Evolutionary conservation across 2,797 vertebrate species (phyloP).

Genomic region (Liparis tanakae): DNA sequence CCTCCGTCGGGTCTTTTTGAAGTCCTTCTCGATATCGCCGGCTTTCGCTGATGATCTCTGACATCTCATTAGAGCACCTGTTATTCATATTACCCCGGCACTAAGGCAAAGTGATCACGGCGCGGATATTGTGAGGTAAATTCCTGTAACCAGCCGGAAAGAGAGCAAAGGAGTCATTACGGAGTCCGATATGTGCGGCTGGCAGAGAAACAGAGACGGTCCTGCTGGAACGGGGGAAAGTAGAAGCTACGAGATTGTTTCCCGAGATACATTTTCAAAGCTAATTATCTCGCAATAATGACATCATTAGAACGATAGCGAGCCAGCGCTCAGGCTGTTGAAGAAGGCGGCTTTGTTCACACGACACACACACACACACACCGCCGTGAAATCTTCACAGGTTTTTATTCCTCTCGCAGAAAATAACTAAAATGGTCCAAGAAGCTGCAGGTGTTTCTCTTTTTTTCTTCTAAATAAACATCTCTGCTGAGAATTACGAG

Average conservation of each 20-base stretch:
- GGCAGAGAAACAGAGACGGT: constrained; percentile 59
- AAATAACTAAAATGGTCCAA: not conserved
- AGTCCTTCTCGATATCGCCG: constrained; percentile 30
- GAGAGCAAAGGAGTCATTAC: constrained; percentile 63
- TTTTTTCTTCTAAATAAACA: not conserved
- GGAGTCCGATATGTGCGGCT: constrained; percentile 59
- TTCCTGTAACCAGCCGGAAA: constrained; percentile 56
- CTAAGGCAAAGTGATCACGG: constrained; percentile 43
- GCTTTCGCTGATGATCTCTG: constrained; percentile 56
- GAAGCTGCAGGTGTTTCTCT: constrained; percentile 15
- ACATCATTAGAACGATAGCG: constrained; percentile 64
- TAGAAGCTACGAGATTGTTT: constrained; percentile 58
- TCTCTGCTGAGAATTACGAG: not conserved
- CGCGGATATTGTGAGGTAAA: constrained; percentile 51
- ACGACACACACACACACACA: constrained; percentile 1
- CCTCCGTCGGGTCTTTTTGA: constrained; percentile 22
- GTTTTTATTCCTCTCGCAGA: not conserved
- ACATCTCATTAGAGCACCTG: constrained; percentile 58
- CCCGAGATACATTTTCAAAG: constrained; percentile 64
- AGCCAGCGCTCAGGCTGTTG: constrained; percentile 43
- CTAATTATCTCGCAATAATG: constrained; percentile 73
- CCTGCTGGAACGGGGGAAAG: constrained; percentile 50
- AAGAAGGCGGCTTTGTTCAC: constrained; percentile 47
- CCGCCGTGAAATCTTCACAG: not conserved
- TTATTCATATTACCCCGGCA: constrained; percentile 47